Evolutionary conservation across 1,140 invertebrate genomes (phyloP), one percentile per base, ranked within the genome.

Genomic region (Heliconius hermathena): DNA sequence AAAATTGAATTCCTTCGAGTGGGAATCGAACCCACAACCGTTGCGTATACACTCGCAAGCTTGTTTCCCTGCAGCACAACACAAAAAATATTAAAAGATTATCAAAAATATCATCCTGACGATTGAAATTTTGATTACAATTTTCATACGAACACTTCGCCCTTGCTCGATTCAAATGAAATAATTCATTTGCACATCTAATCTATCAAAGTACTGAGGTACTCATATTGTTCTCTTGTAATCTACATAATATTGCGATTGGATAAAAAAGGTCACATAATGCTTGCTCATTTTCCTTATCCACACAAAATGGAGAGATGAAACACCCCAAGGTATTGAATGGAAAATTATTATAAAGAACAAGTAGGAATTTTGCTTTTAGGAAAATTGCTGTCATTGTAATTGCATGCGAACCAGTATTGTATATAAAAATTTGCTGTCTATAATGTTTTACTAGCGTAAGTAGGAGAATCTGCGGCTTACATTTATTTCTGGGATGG

Each of bases 361-460:
- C 72, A 76, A 73, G 38, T 36, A 76, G 79, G 71, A 76, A 75
- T 76, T 79, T 80, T 75, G 74, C 79, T 80, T 80, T 80, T 80
- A 80, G 72, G 74, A 80, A 80, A 76, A 80, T 80, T 80, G 79
- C 36, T 76, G 74, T 80, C 74, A 73, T 80, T 80, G 70, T 79
- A 54, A 76, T 70, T 70, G 73, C 41, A 52, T 73, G 49, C 74
- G 78, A 76, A 76, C 29, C 71, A 29, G 22, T 5, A 22, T 26
- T 60, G 1, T 26, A 22, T 60, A 26, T 60, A 60, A 60, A 60
- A 60, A 13, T 60, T 60, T 6, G 57, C 22, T 26, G 6, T 11
- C 20, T 26, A 1, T 60, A n/a, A 60, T 60, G 22, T 60, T 60
- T 60, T 11, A 60, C 22, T 26, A 26, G 57, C 9, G 57, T 60